Evolutionary conservation across 1,140 invertebrate species (phyloP).

Genomic region (Ostrea denselamellosa): DNA sequence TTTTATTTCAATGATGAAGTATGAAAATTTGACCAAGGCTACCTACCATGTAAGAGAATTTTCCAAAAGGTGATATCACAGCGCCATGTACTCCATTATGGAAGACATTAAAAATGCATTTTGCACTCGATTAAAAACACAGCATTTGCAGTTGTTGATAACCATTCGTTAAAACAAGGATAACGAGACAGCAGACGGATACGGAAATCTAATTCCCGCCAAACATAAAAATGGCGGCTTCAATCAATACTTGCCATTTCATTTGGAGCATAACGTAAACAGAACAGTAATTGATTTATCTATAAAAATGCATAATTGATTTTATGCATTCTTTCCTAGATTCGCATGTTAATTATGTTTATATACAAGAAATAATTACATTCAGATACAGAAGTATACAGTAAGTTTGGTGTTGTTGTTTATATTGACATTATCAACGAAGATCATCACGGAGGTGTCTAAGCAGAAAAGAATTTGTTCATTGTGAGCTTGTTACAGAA

Average conservation of each 20-base stretch:
- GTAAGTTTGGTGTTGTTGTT: neutral
- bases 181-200: neutral
- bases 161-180: neutral
- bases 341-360: neutral
- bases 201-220: neutral
- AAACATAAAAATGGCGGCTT: neutral
- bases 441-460: neutral
- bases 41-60: neutral
- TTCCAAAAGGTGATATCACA: neutral
- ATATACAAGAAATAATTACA: neutral
- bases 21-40: neutral
- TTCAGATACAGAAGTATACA: neutral
- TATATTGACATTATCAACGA: neutral
- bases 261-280: neutral
- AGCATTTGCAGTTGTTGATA: neutral
- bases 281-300: neutral
- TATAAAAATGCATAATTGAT: slow-evolving; percentile 1
- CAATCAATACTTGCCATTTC: neutral
- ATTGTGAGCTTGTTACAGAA: neutral
- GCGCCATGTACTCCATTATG: neutral
- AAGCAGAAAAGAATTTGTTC: neutral
- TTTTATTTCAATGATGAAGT: too few relatives aligned
- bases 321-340: neutral
- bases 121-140: neutral
- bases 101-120: neutral